Base-by-base conservation (phyloP, 2,797 vertebrate genomes). In the Nannoperca australis region DNA sequence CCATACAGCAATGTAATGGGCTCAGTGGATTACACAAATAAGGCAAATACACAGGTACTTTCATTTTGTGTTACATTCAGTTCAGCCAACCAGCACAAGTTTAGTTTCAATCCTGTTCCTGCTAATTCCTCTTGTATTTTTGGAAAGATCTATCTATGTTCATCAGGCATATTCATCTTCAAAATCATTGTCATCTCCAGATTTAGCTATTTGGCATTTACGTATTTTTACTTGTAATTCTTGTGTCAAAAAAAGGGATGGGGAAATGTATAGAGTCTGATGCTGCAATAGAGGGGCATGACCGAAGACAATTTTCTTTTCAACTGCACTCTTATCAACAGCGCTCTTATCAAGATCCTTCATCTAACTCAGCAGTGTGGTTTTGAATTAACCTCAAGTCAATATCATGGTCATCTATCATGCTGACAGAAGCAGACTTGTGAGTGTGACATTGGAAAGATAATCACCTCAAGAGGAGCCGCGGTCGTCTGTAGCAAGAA, bases 341-440 rank as follows among this genome's bases (percentile, higher is more conserved):
- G 58, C 54, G 3, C 38, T 81, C 79, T 89, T 94, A 94, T 79
- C 50, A 38, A 67, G 84, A 75, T 77, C 77, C 84, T 84, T 84
- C 78, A 88, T 90, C 89, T 79, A 87, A 91, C 79, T 85, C 88
- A 56, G 83, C 68, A 36, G 77, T 67, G 58, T 6, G 36, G 80
- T 86, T 91, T 85, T 85, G 91, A 93, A 91, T 91, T 89, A 91
- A 91, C 91, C 89, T 84, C 81, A 81, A 93, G 90, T 91, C 91
- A 85, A 91, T 90, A 91, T 90, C 84, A 69, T 49, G 70, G 84
- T 77, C 87, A 89, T 92, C 86, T 88, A 89, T 93, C 90, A 91
- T 62, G 85, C 87, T 89, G 87, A 85, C 91, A 70, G 86, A 73
- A 83, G 88, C 81, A 82, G 80, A 88, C 82, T 87, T 80, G 69